Evolutionary conservation across 2,797 vertebrate species (phyloP), one percentile per base, ranked within the genome.

Genomic region (Hydrolagus colliei): DNA sequence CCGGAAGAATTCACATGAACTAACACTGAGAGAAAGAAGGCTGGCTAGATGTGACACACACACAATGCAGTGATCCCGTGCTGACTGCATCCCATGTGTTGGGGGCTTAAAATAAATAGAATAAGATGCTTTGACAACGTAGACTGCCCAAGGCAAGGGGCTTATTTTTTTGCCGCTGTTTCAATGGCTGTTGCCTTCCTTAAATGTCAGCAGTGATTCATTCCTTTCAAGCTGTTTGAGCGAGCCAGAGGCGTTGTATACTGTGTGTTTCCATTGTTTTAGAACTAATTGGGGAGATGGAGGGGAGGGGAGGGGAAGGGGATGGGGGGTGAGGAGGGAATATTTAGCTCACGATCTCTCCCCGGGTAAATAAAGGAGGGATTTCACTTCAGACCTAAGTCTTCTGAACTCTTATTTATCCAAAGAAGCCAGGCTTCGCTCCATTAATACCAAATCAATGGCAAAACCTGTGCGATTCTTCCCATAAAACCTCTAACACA

Each of bases 181-280:
- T 61, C 61, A 62, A 22, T 65, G 32, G 41, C 41, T 52, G 8
- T 84, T 84, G 62, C 65, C 27, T 35, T 76, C 62, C 27, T 67
- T 82, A 82, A 82, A 68, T 82, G 27, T n/a, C 78, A 84, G 63
- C 35, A 3, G 16, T 84, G 79, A 84, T 32, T 71, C 65, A 68
- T 80, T 67, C 14, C 32, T 41, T 84, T 67, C n/a, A 5, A 3
- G 4, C 8, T 35, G 65, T 35, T 27, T 84, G 65, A 68, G 1
- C 27, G 41, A n/a, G 16, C 32, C 41, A 18, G 32, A 71, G 14
- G 32, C 41, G 68, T 52, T 71, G 18, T 68, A 20, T 67, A 18
- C 16, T 52, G 16, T 41, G 12, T 77, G 75, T 77, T 16, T 82
- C 16, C 18, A 0, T 22, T 27, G 77, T 22, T 82, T 82, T 20